Evolutionary conservation across 2,113 vertebrate species (phyloP).

Genomic region (Bolborhynchus lineola): DNA sequence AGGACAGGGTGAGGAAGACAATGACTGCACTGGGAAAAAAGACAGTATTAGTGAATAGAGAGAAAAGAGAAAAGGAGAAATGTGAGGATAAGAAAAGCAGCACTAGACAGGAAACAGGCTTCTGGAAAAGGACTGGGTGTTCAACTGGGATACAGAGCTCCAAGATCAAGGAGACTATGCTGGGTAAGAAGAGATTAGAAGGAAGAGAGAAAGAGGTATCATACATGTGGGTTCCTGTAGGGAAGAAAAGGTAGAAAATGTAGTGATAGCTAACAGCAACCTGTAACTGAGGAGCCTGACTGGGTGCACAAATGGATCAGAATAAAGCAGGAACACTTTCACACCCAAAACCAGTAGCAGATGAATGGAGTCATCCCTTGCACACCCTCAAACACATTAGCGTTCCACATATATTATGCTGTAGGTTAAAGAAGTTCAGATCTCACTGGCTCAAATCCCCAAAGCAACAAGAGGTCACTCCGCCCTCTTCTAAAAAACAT

Average conservation of each 20-base stretch:
- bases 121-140: neutral
- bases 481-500: neutral
- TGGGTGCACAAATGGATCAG: neutral
- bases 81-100: neutral
- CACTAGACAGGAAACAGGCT: neutral
- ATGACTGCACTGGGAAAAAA: neutral
- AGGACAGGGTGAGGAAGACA: neutral
- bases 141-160: neutral
- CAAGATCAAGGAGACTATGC: neutral
- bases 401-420: neutral
- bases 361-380: neutral
- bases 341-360: neutral
- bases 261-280: neutral
- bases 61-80: neutral
- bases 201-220: neutral
- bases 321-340: neutral
- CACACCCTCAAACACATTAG: neutral
- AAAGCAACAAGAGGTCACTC: neutral
- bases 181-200: neutral
- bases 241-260: neutral
- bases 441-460: neutral
- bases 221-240: accelerated
- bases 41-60: neutral
- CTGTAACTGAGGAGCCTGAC: neutral
- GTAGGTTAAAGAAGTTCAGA: neutral